Base-by-base conservation (phyloP, 1,140 invertebrate species). In the Lasaia peninsularis region DNA sequence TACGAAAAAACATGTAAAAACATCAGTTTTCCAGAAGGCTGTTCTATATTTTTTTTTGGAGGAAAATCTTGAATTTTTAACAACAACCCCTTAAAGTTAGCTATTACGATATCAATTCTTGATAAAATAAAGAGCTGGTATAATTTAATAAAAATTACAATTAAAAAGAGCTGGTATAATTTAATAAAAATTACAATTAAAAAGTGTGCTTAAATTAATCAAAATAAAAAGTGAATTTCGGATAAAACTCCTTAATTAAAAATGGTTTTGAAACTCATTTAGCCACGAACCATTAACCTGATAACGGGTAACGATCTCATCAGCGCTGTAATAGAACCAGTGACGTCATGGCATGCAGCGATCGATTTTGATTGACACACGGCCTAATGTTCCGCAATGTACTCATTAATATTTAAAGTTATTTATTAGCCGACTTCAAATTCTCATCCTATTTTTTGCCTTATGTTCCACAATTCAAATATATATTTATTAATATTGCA, bases 181-280 rank as follows among this genome's bases (percentile, higher is more conserved):
- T n/a, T n/a, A n/a, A n/a, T 44, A 9, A 44, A 44, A 44, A 14
- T 2, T 44, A 3, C 16, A 10, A 10, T 18, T 14, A 44, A 44
- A 44, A 11, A 37, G 14, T 44, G 2, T 40, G 16, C 14, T 18
- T 18, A 12, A 40, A 40, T 40, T 40, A 40, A 40, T 40, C 12
- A 40, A 40, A 9, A 16, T 40, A 16, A 14, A 16, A 40, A 16
- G 16, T 14, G 9, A 40, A 40, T 40, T 40, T 18, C 8, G 16
- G 3, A 40, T 32, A 28, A 31, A 32, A 51, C 12, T 20, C 14
- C 21, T 62, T 49, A 60, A 65, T 65, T 54, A 65, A 58, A 65
- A 60, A 58, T 40, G 33, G 58, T 56, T 69, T 69, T 62, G 49
- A 65, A 62, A 65, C 60, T 44, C 60, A 49, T 69, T 68, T 62